Evolutionary conservation across 2,797 vertebrate species (phyloP).

Genomic region (Hippopotamyrus pictus): DNA sequence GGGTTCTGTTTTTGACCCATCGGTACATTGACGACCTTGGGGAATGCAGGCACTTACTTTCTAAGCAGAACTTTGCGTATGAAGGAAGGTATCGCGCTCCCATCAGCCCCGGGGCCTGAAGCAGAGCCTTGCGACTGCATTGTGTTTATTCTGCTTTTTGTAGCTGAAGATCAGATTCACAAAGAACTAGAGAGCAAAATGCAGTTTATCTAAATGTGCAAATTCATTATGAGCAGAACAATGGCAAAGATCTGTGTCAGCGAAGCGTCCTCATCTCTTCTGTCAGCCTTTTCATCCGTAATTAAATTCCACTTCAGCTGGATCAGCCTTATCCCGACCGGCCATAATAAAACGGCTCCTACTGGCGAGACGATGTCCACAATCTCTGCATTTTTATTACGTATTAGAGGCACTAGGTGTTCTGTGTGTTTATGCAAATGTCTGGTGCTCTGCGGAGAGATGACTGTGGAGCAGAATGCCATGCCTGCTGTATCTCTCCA

Average conservation of each 20-base stretch:
- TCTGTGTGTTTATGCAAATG: constrained; percentile 8
- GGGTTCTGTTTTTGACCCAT: neutral
- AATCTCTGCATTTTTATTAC: neutral
- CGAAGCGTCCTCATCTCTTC: neutral
- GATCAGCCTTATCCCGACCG: neutral
- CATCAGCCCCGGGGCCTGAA: neutral
- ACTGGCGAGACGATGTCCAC: neutral
- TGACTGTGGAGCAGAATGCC: neutral
- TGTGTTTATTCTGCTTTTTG: neutral
- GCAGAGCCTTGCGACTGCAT: neutral
- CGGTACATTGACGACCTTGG: neutral
- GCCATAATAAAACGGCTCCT: neutral
- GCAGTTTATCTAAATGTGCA: neutral
- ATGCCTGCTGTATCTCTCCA: too few relatives aligned
- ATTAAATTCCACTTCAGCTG: constrained; percentile 2
- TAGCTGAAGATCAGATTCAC: neutral
- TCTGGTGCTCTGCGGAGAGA: neutral
- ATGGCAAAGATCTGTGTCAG: neutral
- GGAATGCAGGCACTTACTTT: neutral
- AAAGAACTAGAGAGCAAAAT: neutral
- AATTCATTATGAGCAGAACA: constrained; percentile 2
- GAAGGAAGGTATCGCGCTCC: neutral
- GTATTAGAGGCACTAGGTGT: neutral
- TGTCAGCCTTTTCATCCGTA: neutral
- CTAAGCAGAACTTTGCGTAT: neutral